These are phyloP conservation scores for Urocynchramus pylzowi DNA, from an alignment of 2,113 vertebrate genomes.

Conservation along the genomic window DNA sequence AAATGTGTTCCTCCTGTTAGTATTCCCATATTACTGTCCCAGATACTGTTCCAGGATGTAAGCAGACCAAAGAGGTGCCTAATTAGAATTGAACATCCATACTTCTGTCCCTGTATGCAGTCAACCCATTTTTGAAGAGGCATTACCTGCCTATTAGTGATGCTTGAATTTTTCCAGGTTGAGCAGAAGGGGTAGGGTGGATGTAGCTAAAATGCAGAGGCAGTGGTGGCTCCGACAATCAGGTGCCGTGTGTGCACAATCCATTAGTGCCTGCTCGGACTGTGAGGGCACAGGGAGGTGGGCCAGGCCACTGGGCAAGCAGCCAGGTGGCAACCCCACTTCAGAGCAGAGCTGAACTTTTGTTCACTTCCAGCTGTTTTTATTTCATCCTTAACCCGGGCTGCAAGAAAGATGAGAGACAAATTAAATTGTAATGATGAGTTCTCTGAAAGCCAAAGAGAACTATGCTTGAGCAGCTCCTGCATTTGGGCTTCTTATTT, in stretches of 20 bases:
- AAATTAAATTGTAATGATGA: neutral
- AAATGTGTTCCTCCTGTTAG: neutral
- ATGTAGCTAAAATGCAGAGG: neutral
- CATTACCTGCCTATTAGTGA: neutral
- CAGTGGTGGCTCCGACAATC: fast-evolving
- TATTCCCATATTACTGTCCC: neutral
- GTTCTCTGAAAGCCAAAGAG: neutral
- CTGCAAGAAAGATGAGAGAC: neutral
- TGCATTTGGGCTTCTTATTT: neutral
- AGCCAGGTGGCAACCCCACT: neutral
- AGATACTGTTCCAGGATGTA: neutral
- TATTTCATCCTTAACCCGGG: neutral
- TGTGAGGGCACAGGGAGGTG: neutral
- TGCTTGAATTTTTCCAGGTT: neutral
- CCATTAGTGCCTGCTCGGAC: fast-evolving
- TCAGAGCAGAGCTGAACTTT: conserved; percentile 10
- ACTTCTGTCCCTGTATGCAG: fast-evolving
- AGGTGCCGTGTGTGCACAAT: fast-evolving
- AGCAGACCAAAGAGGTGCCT: neutral
- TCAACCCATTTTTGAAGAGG: neutral
- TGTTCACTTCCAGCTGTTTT: neutral
- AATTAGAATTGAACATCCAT: neutral
- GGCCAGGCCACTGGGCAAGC: neutral
- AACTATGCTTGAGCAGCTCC: neutral
- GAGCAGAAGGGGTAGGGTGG: neutral